Percentiles rank a stretch among this genome's conserved stretches.
These are phyloP conservation scores for Tetanocera ferruginea DNA, from an alignment of 2,888 invertebrate species.

Conservation along the genomic window DNA sequence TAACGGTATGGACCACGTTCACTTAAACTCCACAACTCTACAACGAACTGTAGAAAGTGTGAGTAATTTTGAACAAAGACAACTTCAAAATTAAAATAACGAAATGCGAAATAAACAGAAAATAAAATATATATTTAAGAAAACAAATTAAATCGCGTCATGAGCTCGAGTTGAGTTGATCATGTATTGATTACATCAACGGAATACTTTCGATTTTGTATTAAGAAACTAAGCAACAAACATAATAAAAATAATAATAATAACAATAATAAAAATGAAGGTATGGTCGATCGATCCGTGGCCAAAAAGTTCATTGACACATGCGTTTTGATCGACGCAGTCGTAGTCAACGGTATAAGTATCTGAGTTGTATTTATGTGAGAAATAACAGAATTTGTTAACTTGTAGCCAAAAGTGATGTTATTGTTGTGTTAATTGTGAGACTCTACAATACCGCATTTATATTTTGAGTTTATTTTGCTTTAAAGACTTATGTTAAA, in stretches of 20 bases:
- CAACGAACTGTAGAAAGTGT: background rate
- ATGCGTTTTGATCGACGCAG: background rate
- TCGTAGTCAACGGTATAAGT: too few relatives aligned
- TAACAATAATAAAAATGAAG: background rate
- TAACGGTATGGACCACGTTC: background rate
- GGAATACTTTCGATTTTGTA: constrained; percentile 33
- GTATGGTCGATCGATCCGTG: background rate
- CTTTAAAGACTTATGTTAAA: too few relatives aligned
- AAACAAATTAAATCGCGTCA: constrained; percentile 11
- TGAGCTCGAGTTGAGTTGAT: background rate
- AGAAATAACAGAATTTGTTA: too few relatives aligned
- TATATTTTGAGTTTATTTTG: too few relatives aligned
- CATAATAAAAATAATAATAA: background rate
- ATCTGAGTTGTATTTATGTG: too few relatives aligned
- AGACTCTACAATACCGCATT: too few relatives aligned
- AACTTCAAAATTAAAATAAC: too few relatives aligned
- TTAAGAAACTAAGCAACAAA: background rate
- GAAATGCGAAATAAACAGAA: background rate
- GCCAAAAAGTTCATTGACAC: constrained; percentile 22
- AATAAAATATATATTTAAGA: background rate
- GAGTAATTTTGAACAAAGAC: background rate
- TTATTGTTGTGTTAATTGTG: too few relatives aligned
- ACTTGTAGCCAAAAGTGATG: too few relatives aligned
- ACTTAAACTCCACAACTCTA: background rate
- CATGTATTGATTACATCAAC: constrained; percentile 35